These are phyloP conservation scores for Catamblyrhynchus diadema DNA, from an alignment of 2,797 vertebrate species.

Conservation along the genomic window DNA sequence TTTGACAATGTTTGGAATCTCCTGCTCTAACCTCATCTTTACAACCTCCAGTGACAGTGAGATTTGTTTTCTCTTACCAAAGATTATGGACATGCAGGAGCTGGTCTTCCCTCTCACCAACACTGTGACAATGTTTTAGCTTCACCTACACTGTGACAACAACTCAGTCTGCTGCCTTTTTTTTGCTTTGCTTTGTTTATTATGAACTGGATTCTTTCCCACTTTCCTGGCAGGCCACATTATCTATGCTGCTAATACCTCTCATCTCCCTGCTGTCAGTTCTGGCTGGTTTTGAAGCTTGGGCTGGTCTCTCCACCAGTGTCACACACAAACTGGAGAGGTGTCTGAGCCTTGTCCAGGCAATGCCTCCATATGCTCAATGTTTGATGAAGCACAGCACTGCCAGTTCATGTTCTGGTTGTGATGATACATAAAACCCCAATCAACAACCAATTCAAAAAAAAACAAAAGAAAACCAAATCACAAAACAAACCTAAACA, in stretches of 20 bases:
- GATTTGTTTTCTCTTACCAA: neutral
- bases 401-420: rapidly evolving
- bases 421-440: neutral
- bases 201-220: neutral
- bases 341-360: neutral
- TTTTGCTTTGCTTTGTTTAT: neutral
- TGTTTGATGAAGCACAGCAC: rapidly evolving
- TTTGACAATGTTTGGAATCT: neutral
- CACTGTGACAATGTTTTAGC: neutral
- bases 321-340: neutral
- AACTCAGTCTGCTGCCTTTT: neutral
- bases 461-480: neutral
- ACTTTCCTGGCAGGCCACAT: neutral
- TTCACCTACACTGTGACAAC: no score
- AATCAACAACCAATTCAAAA: neutral
- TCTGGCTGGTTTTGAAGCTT: neutral
- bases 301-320: neutral
- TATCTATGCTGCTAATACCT: neutral
- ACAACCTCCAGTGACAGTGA: neutral
- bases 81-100: neutral
- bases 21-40: neutral
- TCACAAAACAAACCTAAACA: neutral
- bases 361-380: rapidly evolving
- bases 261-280: neutral
- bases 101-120: neutral